These are phyloP conservation scores for Hetaerina titia DNA, from an alignment of 2,888 invertebrate genomes.

Conservation along the genomic window DNA sequence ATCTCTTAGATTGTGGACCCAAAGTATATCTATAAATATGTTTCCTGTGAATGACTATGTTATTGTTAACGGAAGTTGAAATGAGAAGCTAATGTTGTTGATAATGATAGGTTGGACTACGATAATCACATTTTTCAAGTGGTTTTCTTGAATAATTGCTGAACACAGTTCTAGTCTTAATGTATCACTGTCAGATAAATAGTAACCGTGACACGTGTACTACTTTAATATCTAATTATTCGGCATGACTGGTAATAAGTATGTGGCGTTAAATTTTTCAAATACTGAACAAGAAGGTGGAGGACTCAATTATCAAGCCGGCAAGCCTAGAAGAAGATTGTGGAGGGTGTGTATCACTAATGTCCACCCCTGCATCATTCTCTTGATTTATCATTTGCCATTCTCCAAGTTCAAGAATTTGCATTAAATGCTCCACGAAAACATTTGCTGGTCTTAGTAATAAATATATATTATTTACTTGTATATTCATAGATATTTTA, in stretches of 20 bases:
- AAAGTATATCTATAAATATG: neutral
- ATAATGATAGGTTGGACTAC: neutral
- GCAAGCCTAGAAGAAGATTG: slow-evolving; percentile 74
- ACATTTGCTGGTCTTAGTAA: slow-evolving; percentile 69
- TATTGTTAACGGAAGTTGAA: neutral
- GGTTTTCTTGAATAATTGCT: neutral
- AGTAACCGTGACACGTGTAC: slow-evolving; percentile 53
- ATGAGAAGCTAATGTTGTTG: neutral
- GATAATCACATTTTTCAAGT: neutral
- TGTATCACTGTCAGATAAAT: slow-evolving; percentile 41
- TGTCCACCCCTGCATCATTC: neutral
- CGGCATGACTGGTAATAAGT: slow-evolving; percentile 61
- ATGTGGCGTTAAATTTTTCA: slow-evolving; percentile 65
- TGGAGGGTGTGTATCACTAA: slow-evolving; percentile 76
- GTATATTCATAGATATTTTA: too few species aligned
- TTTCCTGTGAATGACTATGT: neutral
- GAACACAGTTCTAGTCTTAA: slow-evolving; percentile 3
- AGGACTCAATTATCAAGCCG: neutral
- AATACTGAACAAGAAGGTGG: slow-evolving; percentile 51
- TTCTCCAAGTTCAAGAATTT: neutral
- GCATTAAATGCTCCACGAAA: too few species aligned
- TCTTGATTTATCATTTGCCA: neutral
- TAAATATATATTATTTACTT: neutral
- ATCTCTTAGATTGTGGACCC: neutral
- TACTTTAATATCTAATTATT: neutral